Base-by-base conservation (phyloP, 2,797 vertebrate species). In the Gymnothorax reevesii region DNA sequence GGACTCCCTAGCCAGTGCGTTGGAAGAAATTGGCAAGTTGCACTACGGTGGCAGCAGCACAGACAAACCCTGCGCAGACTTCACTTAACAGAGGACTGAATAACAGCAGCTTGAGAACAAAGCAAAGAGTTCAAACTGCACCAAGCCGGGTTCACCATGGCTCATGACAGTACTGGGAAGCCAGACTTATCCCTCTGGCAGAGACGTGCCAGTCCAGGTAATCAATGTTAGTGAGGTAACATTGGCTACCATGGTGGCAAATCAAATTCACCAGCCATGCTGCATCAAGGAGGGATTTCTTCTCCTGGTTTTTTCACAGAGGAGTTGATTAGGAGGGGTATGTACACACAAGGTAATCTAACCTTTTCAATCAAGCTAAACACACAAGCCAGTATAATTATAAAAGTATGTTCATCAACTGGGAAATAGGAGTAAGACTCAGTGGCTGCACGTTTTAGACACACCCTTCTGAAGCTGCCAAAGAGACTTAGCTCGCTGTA, bases 1-100 rank as follows among this genome's bases (percentile, higher is more conserved):
- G 83, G 96, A 97, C 92, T 96, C 96, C 83, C 90, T 97, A 73
- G 96, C 96, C 90, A 96, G 95, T 89, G 95, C 96, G 83, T 95
- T 97, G 85, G 96, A 97, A 90, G 98, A 99, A 87, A 99, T 99
- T 84, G 96, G 97, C 89, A 97, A 97, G 94, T 97, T 97, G 90
- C 97, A 98, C 91, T 94, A 93, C 79, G 94, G 94, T 75, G 91
- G 93, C 83, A 94, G 94, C 92, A 91, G 95, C 89, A 95, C 94
- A 86, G 94, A 94, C 3, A 92, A 93, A 62, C 89, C 64, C 86
- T 96, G 97, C 90, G 93, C 96, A 2, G 95, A 97, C 89, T 97
- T 97, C 94, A 95, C 92, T 93, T 93, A 93, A 89, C 88, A 85
- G 42, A 52, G 55, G 49, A 66, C 66, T 90, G 87, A 92, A 93